These are phyloP conservation scores for Cardiocondyla obscurior DNA, from an alignment of 1,140 invertebrate species.

Conservation along the genomic window DNA sequence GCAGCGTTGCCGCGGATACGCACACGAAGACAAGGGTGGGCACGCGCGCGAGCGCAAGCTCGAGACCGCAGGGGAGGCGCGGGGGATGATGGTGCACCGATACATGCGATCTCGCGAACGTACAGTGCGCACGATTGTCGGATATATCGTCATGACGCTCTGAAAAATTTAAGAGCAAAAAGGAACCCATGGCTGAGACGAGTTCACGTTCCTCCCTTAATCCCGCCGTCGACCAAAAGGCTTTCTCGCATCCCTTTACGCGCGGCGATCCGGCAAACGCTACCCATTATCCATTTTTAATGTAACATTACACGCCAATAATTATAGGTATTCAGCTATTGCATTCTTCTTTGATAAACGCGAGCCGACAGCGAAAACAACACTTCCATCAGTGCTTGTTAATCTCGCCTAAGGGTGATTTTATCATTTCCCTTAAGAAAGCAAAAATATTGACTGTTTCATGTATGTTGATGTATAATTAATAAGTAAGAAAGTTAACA, in stretches of 20 bases:
- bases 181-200: constrained; percentile 11
- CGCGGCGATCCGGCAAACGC: not conserved
- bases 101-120: constrained; percentile 28
- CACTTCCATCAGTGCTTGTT: not conserved
- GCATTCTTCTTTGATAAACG: not conserved
- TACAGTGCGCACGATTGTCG: constrained; percentile 62
- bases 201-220: not conserved
- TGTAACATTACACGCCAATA: not conserved
- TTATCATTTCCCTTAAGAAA: not conserved
- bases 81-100: constrained; percentile 38
- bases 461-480: not conserved
- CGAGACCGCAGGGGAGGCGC: constrained; percentile 30
- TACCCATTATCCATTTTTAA: not conserved
- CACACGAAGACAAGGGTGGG: constrained; percentile 41
- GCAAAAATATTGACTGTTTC: not conserved
- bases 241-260: not conserved
- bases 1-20: constrained; percentile 69
- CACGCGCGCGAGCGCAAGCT: not conserved
- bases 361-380: not conserved
- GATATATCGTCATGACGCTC: constrained; percentile 63
- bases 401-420: not conserved
- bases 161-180: constrained; percentile 63
- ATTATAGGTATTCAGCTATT: not conserved
- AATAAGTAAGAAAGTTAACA: not conserved
- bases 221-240: not conserved